Conservation (phyloP, 2,888 invertebrate species). For the Mesopsocus fuscifrons region DNA sequence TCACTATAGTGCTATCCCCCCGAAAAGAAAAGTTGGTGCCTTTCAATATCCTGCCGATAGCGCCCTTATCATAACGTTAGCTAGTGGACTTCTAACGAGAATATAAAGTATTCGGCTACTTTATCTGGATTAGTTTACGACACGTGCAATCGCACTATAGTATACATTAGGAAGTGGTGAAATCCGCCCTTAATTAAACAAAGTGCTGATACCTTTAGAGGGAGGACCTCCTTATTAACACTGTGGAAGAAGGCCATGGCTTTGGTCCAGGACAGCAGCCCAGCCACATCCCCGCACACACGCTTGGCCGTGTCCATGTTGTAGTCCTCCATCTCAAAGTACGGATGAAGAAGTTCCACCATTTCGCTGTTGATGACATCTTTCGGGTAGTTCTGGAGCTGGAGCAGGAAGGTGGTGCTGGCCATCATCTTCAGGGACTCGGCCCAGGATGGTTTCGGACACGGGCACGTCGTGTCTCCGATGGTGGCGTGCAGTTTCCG, state of each 20-base stretch:
- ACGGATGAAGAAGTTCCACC: slow-evolving; percentile 80
- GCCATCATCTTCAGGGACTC: slow-evolving; percentile 98
- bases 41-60: no score
- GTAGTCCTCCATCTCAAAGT: slow-evolving; percentile 91
- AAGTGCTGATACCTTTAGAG: slow-evolving; percentile 60
- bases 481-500: slow-evolving; percentile 65
- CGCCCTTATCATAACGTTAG: no score
- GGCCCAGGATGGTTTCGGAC: slow-evolving; percentile 89
- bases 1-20: no score
- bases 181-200: no score
- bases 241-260: slow-evolving; percentile 91
- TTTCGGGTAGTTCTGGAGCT: slow-evolving; percentile 86
- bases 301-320: slow-evolving; percentile 91
- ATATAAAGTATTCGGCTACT: no score
- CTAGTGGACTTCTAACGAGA: no score
- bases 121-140: no score
- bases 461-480: slow-evolving; percentile 59
- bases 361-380: slow-evolving; percentile 95
- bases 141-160: no score
- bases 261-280: slow-evolving; percentile 87
- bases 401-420: slow-evolving; percentile 75
- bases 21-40: no score
- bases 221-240: slow-evolving; percentile 91
- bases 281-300: slow-evolving; percentile 93
- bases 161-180: no score